These are phyloP conservation scores for Nomada goodeniana DNA, from an alignment of 2,888 invertebrate genomes.

Conservation along the genomic window DNA sequence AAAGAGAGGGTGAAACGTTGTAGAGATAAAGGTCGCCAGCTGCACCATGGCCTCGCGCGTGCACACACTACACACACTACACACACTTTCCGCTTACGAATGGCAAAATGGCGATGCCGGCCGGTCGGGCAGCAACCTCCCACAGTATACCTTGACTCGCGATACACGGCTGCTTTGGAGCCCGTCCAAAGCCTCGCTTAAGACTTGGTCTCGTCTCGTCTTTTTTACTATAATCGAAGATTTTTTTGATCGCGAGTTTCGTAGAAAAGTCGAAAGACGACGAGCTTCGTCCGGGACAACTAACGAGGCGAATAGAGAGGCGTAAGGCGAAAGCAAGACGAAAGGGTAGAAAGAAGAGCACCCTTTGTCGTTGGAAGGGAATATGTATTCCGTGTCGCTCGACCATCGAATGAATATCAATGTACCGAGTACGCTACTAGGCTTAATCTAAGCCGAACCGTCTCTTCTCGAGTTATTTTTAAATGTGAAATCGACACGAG, in stretches of 20 bases:
- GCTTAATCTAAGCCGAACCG: neutral
- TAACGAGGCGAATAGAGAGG: no score
- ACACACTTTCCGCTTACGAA: slow-evolving; percentile 79
- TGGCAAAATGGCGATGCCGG: slow-evolving; percentile 84
- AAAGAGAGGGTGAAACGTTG: slow-evolving; percentile 46
- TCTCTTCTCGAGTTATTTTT: slow-evolving; percentile 6
- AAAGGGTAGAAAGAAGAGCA: no score
- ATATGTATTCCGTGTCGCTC: no score
- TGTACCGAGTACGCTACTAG: neutral
- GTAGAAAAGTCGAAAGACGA: no score
- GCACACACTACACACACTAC: slow-evolving; percentile 69
- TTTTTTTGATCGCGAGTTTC: no score
- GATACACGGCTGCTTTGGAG: slow-evolving; percentile 8
- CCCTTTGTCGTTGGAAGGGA: no score
- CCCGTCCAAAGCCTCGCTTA: neutral
- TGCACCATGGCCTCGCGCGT: slow-evolving; percentile 66
- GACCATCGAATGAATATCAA: no score
- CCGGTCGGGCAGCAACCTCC: slow-evolving; percentile 76
- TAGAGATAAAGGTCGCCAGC: slow-evolving; percentile 73
- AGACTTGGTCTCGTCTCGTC: neutral
- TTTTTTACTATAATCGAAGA: neutral
- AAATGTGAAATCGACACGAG: slow-evolving; percentile 23
- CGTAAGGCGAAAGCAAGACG: no score
- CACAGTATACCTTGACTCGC: slow-evolving; percentile 57
- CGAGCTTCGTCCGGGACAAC: no score